Evolutionary conservation across 2,113 vertebrate species (phyloP), one percentile per base, ranked within the genome.

Genomic region (Pelobates fuscus): DNA sequence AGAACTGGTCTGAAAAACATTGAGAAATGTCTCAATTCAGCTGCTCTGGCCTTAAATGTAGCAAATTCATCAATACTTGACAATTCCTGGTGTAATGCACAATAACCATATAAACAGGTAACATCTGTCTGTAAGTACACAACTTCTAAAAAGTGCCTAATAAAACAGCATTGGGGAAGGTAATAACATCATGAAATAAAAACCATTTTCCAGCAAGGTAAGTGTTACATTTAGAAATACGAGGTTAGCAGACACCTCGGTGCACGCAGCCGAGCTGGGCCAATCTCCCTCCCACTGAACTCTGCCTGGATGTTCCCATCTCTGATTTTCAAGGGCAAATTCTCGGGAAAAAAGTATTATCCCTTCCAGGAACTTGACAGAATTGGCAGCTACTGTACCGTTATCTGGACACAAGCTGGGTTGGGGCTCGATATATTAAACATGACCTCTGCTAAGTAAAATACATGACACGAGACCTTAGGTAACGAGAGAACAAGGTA

Each of bases 341-440:
- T 67, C 46, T 52, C 43, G 25, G 65, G 43, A 67, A 67, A 43
- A 52, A 52, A 17, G 18, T 29, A 17, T 67, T 8, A 67, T 43
- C 15, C 65, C 18, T 67, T 67, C 65, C 65, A 67, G 65, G 65
- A 67, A 67, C 44, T 41, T 67, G 64, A 18, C 43, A 27, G 24
- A 27, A 43, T 27, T 67, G 64, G 64, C 41, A 67, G 41, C 64
- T 27, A 30, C 64, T 25, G 7, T 8, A 8, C 15, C 1, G 24
- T 52, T 67, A 67, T 25, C 43, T 18, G 44, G 15, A 52, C 25
- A 29, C 15, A 49, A 29, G 18, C 24, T 52, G 46, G 46, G 10
- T 67, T 66, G 15, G 8, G 25, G 25, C 23, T 32, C n/a, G 43
- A 67, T 8, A n/a, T n/a, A 37, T 32, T 32, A 30, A 62, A 10